Conservation (phyloP, 2,113 vertebrate genomes). For the Urocynchramus pylzowi region DNA sequence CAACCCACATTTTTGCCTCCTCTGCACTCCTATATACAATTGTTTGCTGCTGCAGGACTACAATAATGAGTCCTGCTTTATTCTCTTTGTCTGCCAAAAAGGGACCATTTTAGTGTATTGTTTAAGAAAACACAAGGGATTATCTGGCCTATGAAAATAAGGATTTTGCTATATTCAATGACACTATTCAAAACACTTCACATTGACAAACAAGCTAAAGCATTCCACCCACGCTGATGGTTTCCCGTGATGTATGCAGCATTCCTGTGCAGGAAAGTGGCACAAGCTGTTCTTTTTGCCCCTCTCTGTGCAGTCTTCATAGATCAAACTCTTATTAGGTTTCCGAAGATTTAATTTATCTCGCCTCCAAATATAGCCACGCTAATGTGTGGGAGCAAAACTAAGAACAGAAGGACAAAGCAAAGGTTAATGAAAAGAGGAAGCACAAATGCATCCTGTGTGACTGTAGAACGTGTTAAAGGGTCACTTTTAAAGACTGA, state of each 20-base stretch:
- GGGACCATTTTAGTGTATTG: neutral
- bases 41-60: neutral
- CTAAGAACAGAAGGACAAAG: slow-evolving; percentile 13
- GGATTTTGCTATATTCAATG: slow-evolving; percentile 12
- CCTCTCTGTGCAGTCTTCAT: neutral
- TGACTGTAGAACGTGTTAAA: neutral
- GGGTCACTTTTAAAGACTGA: neutral
- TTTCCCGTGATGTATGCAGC: neutral
- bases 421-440: slow-evolving; percentile 7
- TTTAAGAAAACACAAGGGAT: slow-evolving; percentile 19
- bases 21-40: neutral
- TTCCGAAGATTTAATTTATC: neutral
- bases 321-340: slow-evolving; percentile 5
- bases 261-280: slow-evolving; percentile 30
- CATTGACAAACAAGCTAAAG: slow-evolving; percentile 38
- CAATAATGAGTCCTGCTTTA: neutral
- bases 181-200: slow-evolving; percentile 31
- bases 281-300: slow-evolving; percentile 36
- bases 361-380: neutral
- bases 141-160: slow-evolving; percentile 28
- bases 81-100: slow-evolving; percentile 9
- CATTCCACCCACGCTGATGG: slow-evolving; percentile 18
- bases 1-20: neutral
- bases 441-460: neutral
- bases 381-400: neutral